A percentile compares a stretch with the other conserved stretches of the same genome.
Evolutionary conservation across 2,888 invertebrate species (phyloP).

Genomic region (Scaptomyza flava): DNA sequence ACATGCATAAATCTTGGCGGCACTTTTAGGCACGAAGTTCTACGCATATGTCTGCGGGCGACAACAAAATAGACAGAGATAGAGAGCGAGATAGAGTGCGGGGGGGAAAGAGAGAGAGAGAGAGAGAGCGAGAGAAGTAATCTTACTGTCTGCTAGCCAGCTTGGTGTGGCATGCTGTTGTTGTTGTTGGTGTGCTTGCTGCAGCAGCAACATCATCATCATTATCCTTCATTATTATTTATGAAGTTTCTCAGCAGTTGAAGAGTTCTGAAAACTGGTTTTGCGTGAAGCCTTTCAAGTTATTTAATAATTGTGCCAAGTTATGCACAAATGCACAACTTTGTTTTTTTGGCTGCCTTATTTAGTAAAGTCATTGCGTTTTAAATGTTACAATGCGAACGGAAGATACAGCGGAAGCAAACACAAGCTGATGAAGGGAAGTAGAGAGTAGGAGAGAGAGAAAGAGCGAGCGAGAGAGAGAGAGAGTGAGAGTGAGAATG

Average conservation of each 20-base stretch:
- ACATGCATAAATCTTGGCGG: slow-evolving; percentile 63
- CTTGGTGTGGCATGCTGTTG: slow-evolving; percentile 35
- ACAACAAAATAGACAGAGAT: background rate
- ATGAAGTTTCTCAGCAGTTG: slow-evolving; percentile 46
- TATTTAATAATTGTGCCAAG: slow-evolving; percentile 80
- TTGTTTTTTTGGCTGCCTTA: slow-evolving; percentile 57
- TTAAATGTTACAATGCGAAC: slow-evolving; percentile 52
- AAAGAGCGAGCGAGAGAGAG: background rate
- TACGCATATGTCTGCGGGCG: slow-evolving; percentile 29
- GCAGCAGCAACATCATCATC: slow-evolving; percentile 63
- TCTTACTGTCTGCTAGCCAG: slow-evolving; percentile 39
- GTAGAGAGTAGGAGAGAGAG: background rate
- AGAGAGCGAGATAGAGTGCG: background rate
- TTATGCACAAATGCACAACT: slow-evolving; percentile 58
- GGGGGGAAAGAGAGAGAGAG: background rate
- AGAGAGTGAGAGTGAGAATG: slow-evolving; percentile 12
- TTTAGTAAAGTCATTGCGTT: slow-evolving; percentile 78
- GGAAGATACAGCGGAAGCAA: slow-evolving; percentile 19
- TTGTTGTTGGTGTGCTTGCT: slow-evolving; percentile 5
- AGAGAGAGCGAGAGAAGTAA: background rate
- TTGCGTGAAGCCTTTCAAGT: slow-evolving; percentile 62
- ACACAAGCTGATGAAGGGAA: background rate
- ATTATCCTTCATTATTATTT: slow-evolving; percentile 80
- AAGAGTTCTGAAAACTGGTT: slow-evolving; percentile 53
- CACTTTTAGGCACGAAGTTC: slow-evolving; percentile 50